phyloP scores from a whole-genome alignment of 2,797 vertebrate genomes.

The Dendrocincla fuliginosa region DNA sequence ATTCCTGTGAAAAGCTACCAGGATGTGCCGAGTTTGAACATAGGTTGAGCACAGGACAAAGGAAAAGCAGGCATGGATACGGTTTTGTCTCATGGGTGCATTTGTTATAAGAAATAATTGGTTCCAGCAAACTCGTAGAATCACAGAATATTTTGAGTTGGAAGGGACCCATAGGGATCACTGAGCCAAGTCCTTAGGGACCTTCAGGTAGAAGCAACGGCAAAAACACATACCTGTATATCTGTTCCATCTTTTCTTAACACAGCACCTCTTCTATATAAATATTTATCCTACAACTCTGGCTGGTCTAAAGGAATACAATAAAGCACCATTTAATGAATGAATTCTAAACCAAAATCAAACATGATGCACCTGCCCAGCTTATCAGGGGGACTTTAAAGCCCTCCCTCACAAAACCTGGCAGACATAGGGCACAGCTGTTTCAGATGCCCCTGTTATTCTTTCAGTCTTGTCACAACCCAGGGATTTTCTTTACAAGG shows the following conservation, averaged over 20 bases:
- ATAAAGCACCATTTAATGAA: not conserved
- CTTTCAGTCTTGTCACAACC: not conserved
- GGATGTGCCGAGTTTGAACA: not conserved
- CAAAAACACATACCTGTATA: not conserved
- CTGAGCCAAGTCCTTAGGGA: not conserved
- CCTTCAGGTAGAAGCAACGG: not conserved
- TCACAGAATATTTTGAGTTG: not conserved
- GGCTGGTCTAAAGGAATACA: not conserved
- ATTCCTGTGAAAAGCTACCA: not conserved
- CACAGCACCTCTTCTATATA: not conserved
- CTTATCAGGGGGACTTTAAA: not conserved
- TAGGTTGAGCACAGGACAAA: not conserved
- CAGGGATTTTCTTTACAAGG: not conserved
- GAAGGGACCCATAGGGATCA: not conserved
- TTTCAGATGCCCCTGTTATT: not conserved
- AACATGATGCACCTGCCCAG: not conserved
- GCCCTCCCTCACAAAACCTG: not conserved
- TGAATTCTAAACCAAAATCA: not conserved
- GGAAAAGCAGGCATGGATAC: not conserved
- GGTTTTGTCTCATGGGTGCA: not conserved
- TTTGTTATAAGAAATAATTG: not conserved
- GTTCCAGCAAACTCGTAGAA: not conserved
- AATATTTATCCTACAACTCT: not conserved
- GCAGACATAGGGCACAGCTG: not conserved
- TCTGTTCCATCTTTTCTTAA: not conserved